A percentile compares a stretch with the other conserved stretches of the same genome.
Evolutionary conservation across 2,113 vertebrate genomes (phyloP).

Genomic region (Entelurus aequoreus): DNA sequence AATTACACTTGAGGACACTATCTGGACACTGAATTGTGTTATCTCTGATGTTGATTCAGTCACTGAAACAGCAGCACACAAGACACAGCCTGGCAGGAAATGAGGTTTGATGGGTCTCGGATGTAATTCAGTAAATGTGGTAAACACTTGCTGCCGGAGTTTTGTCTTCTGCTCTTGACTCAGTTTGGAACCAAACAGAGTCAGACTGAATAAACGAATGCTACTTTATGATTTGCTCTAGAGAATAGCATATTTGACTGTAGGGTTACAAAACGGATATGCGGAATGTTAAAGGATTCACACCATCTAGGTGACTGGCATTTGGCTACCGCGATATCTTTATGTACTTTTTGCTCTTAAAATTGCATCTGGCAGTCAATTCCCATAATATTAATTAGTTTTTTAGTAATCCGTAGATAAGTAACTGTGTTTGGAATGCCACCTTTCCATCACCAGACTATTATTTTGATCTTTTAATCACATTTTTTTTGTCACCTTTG

Average conservation of each 20-base stretch:
- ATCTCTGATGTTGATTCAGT: conserved; percentile 59
- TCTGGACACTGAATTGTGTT: conserved; percentile 59
- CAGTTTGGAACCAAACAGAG: conserved; percentile 24
- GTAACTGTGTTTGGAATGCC: too few species aligned
- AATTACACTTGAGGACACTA: conserved; percentile 69
- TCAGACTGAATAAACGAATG: conserved; percentile 20
- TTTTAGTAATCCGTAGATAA: too few species aligned
- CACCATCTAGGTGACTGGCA: too few species aligned
- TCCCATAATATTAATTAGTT: too few species aligned
- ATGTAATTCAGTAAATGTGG: conserved; percentile 30
- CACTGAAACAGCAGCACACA: conserved; percentile 35
- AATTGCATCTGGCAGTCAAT: too few species aligned
- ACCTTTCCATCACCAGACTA: too few species aligned
- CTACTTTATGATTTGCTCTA: conserved; percentile 24
- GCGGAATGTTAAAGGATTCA: too few species aligned
- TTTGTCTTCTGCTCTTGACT: conserved; percentile 30
- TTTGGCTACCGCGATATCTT: too few species aligned
- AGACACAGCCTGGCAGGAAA: conserved; percentile 45
- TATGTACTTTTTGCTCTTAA: too few species aligned
- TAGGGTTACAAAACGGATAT: conserved; percentile 11
- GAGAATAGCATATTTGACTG: conserved; percentile 25
- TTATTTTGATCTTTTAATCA: too few species aligned
- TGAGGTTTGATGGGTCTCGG: conserved; percentile 49
- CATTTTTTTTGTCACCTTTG: too few species aligned
- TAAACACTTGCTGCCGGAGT: conserved; percentile 21